These are phyloP conservation scores for Phylloscopus trochiloides DNA, from an alignment of 2,113 vertebrate genomes.

Conservation along the genomic window DNA sequence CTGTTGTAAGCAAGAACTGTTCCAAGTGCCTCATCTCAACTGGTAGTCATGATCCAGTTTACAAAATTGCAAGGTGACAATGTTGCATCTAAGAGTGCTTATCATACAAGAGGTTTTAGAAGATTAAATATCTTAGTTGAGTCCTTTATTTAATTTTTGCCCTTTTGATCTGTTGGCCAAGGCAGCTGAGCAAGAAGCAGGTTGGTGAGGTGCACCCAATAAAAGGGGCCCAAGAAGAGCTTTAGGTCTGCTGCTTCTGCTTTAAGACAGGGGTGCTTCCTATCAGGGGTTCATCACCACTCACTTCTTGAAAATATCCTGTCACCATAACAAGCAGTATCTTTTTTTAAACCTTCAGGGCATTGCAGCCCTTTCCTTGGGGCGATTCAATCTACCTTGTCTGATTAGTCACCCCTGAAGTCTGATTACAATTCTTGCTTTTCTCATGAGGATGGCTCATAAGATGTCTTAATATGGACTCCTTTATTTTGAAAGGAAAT, in stretches of 20 bases:
- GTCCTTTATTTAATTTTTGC: not conserved
- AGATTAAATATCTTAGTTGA: not conserved
- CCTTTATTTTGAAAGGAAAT: constrained; percentile 4
- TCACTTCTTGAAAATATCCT: not conserved
- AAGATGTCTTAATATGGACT: constrained; percentile 44
- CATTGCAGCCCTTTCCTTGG: not conserved
- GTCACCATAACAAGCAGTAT: not conserved
- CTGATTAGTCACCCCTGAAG: not conserved
- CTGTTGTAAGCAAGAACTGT: not conserved
- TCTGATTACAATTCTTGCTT: not conserved
- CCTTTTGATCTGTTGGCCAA: not conserved
- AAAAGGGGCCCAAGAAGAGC: not conserved
- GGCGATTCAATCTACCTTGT: not conserved
- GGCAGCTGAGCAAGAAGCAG: not conserved
- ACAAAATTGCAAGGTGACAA: not conserved
- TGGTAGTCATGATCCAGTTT: not conserved
- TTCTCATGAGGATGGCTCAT: not conserved
- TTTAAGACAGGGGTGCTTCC: not conserved
- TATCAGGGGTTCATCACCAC: not conserved
- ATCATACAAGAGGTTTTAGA: not conserved
- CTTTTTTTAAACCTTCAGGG: not conserved
- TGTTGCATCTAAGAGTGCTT: not conserved
- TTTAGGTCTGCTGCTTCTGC: not conserved
- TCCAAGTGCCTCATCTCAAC: not conserved
- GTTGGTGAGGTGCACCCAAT: not conserved